Evolutionary conservation across 2,113 vertebrate genomes (phyloP), one percentile per base, ranked within the genome.

Genomic region (Girardinichthys multiradiatus): DNA sequence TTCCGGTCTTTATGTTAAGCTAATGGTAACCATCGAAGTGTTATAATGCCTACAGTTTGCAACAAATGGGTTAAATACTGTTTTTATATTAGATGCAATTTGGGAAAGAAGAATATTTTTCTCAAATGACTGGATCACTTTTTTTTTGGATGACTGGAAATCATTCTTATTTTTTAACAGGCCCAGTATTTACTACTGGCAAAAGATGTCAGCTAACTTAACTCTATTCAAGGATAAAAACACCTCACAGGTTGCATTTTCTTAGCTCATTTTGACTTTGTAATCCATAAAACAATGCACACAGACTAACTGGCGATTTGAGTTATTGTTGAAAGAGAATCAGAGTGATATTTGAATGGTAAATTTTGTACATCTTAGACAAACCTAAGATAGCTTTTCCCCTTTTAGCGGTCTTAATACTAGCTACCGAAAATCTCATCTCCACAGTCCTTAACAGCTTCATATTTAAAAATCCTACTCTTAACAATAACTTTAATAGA

Each of bases 361-460:
- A 27, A 29, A 0, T 21, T 58, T 64, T 10, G 0, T 8, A 19
- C 21, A 19, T 67, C 48, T 12, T 35, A 26, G 21, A 42, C 13
- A 64, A 24, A 57, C 4, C 8, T 1, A 1, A 30, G n/a, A n/a
- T n/a, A n/a, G n/a, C n/a, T 26, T 27, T 57, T 45, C 24, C 27
- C 30, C 7, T 10, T 24, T 48, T 57, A 61, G 21, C 29, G 54
- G 39, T 64, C 39, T 42, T 73, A 26, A 39, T 13, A 42, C 59
- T 54, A 66, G 31, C n/a, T 57, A 74, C 66, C 35, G 27, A 37
- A 65, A 68, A 54, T 60, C 13, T 68, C 42, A 21, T n/a, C n/a
- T 63, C 63, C 17, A 19, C 28, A 62, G 15, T 58, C 48, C 59
- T 69, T 63, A 1, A 26, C 8, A 19, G 4, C 33, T 4, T 51